Percentiles rank a stretch among this genome's conserved stretches.
Evolutionary conservation across 2,113 vertebrate species (phyloP).

Genomic region (Phyllostomus discolor): DNA sequence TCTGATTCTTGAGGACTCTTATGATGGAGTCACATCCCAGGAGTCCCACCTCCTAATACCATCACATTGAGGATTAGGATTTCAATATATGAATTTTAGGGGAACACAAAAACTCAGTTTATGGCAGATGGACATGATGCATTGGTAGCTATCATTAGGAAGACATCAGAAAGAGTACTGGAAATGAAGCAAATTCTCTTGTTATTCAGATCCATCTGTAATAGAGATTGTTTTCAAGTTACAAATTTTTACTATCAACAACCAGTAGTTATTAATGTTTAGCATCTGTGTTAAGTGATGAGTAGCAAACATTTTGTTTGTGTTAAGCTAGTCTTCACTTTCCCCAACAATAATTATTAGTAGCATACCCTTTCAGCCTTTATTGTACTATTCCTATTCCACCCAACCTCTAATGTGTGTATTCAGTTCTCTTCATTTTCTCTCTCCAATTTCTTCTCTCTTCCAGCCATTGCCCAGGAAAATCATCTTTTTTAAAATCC

Average conservation of each 20-base stretch:
- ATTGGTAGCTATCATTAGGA: not conserved
- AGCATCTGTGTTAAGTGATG: not conserved
- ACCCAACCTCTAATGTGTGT: not conserved
- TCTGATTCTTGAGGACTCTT: not conserved
- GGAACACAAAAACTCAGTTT: not conserved
- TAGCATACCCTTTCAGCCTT: not conserved
- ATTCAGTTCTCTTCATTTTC: not conserved
- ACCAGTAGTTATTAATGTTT: not conserved
- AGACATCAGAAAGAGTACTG: not conserved
- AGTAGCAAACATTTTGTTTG: not conserved
- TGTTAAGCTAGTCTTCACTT: not conserved
- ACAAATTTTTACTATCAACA: not conserved
- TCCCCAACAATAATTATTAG: not conserved
- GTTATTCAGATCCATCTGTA: not conserved
- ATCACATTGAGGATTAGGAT: not conserved
- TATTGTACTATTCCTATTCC: not conserved
- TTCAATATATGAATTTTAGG: not conserved
- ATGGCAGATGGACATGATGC: not conserved
- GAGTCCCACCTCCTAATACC: not conserved
- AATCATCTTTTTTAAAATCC: not conserved
- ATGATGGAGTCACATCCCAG: not conserved
- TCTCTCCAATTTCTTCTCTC: not conserved
- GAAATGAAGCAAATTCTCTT: not conserved
- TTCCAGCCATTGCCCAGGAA: not conserved
- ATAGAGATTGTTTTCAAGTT: not conserved